phyloP scores from a whole-genome alignment of 1,140 invertebrate genomes.

The Paracyclopina nana region DNA sequence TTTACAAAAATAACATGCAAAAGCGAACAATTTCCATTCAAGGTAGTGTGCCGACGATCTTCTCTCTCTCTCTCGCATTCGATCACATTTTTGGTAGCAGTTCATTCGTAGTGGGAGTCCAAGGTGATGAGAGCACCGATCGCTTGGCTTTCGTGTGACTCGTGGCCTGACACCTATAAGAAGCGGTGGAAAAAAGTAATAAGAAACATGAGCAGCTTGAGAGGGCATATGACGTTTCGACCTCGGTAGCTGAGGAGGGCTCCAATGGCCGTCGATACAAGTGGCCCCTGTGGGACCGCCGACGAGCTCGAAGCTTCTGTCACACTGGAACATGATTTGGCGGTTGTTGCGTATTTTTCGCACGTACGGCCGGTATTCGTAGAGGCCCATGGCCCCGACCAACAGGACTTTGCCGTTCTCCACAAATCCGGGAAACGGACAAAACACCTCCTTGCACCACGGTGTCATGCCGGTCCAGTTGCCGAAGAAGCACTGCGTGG shows the following conservation, averaged over 20 bases:
- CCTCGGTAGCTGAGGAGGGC: slow-evolving; percentile 39
- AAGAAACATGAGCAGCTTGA: too few relatives aligned
- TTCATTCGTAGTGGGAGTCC: background rate
- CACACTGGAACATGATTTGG: slow-evolving; percentile 89
- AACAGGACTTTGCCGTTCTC: slow-evolving; percentile 74
- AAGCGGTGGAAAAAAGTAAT: slow-evolving; percentile 1
- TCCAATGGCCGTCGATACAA: slow-evolving; percentile 72
- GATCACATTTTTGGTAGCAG: background rate
- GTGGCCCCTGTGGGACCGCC: slow-evolving; percentile 79
- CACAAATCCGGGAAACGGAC: slow-evolving; percentile 77
- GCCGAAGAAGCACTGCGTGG: slow-evolving; percentile 66
- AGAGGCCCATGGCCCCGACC: slow-evolving; percentile 89
- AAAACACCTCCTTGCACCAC: slow-evolving; percentile 71
- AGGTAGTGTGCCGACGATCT: background rate
- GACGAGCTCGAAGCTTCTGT: slow-evolving; percentile 63
- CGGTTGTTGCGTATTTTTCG: slow-evolving; percentile 67
- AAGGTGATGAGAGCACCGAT: background rate
- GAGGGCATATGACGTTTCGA: too few relatives aligned
- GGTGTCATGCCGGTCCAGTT: slow-evolving; percentile 74
- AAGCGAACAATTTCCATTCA: too few relatives aligned
- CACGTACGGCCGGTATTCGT: slow-evolving; percentile 90
- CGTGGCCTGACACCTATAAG: background rate
- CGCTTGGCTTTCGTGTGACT: background rate
- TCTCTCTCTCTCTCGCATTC: background rate
- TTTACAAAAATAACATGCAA: too few relatives aligned